A percentile compares a stretch with the other conserved stretches of the same genome.
phyloP scores from a whole-genome alignment of 2,113 vertebrate genomes.

The Vulpes vulpes region DNA sequence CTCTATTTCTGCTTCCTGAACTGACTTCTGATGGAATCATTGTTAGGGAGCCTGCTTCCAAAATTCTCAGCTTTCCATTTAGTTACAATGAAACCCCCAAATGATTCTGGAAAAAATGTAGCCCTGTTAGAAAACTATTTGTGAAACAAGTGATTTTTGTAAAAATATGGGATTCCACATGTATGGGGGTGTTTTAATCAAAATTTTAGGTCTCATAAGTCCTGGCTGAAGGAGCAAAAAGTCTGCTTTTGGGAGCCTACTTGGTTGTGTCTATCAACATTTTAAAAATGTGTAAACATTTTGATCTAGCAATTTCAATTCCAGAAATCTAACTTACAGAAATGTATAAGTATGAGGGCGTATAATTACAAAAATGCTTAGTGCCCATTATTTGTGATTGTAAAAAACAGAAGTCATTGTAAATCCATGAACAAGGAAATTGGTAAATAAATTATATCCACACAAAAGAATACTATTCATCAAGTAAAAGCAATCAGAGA shows the following conservation, averaged over 20 bases:
- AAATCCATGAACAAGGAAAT: neutral
- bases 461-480: neutral
- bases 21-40: neutral
- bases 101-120: conserved; percentile 16
- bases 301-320: neutral
- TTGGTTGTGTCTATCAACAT: neutral
- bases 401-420: neutral
- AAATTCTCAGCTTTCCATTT: conserved; percentile 9
- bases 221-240: neutral
- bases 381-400: neutral
- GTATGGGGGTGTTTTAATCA: neutral
- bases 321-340: conserved; percentile 14
- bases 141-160: conserved; percentile 28
- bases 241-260: neutral
- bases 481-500: conserved; percentile 23
- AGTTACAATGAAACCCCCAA: neutral
- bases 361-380: neutral
- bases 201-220: neutral
- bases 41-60: neutral
- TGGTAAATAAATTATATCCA: neutral
- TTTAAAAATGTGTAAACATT: neutral
- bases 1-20: neutral
- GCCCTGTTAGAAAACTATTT: neutral
- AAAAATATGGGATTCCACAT: neutral
- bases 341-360: neutral